Evolutionary conservation across 92 coral and sea anemone species (phyloP).

Genomic region (Epizoanthus illoricatus): DNA sequence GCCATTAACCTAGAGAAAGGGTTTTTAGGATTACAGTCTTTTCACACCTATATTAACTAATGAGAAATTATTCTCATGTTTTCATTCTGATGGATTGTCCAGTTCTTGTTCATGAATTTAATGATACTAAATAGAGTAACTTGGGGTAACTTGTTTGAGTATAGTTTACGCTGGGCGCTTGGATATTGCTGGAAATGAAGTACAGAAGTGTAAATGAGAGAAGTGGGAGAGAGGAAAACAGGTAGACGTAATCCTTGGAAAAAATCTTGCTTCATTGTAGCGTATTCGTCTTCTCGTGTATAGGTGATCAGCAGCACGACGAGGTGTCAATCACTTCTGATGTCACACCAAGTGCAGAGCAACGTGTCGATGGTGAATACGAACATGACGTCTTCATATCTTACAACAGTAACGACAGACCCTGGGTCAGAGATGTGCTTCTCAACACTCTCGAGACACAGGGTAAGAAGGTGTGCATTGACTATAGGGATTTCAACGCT

Average conservation of each 20-base stretch:
- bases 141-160: too few species aligned
- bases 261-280: too few species aligned
- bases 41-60: too few species aligned
- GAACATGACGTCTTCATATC: constrained; percentile 47
- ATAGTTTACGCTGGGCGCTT: too few species aligned
- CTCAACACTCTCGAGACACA: constrained; percentile 32
- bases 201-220: too few species aligned
- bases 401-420: constrained; percentile 49
- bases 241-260: neutral
- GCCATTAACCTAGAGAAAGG: too few species aligned
- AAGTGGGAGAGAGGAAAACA: neutral
- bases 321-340: neutral
- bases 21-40: too few species aligned
- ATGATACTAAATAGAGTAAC: too few species aligned
- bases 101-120: too few species aligned
- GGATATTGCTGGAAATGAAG: too few species aligned
- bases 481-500: constrained; percentile 42
- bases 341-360: neutral
- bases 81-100: too few species aligned
- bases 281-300: neutral
- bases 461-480: constrained; percentile 43
- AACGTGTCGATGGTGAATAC: neutral
- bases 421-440: constrained; percentile 57
- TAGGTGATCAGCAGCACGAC: neutral
- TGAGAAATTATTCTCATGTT: too few species aligned